phyloP scores from a whole-genome alignment of 1,140 invertebrate species.

The Dryas iulia region DNA sequence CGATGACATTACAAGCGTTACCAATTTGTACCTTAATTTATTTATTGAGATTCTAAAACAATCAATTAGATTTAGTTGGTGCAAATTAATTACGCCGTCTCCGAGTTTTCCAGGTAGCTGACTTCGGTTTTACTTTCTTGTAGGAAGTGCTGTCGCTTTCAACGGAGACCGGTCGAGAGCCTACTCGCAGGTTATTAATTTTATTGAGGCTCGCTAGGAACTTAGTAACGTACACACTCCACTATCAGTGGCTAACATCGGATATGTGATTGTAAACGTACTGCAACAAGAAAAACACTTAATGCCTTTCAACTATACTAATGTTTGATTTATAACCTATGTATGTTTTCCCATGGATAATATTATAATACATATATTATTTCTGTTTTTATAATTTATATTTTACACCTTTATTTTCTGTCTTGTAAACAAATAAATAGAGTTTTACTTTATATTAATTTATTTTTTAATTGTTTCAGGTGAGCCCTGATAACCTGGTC shows the following conservation, averaged over 20 bases:
- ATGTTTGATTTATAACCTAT: not conserved
- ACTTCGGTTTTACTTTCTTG: constrained; percentile 75
- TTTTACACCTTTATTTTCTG: not conserved
- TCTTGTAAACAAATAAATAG: not conserved
- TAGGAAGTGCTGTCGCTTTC: constrained; percentile 78
- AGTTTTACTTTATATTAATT: constrained; percentile 22
- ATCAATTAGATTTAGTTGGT: constrained; percentile 23
- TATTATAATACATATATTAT: not conserved
- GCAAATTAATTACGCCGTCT: constrained; percentile 36
- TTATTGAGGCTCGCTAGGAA: constrained; percentile 39
- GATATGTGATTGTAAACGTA: constrained; percentile 12
- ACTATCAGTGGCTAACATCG: constrained; percentile 10
- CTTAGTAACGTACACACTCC: constrained; percentile 17
- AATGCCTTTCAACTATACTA: not conserved
- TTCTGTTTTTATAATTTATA: not conserved
- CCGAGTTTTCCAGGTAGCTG: constrained; percentile 60
- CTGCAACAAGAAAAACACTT: constrained; percentile 3
- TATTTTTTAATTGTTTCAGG: constrained; percentile 52
- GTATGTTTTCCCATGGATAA: not conserved
- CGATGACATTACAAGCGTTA: not conserved
- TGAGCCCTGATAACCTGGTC: constrained; percentile 48
- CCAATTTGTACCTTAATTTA: not conserved
- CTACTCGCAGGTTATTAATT: constrained; percentile 48
- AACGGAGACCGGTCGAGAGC: constrained; percentile 65
- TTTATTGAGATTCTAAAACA: constrained; percentile 6